A percentile compares a stretch with the other conserved stretches of the same genome.
phyloP scores from a whole-genome alignment of 2,888 invertebrate species.

The Sesia apiformis region DNA sequence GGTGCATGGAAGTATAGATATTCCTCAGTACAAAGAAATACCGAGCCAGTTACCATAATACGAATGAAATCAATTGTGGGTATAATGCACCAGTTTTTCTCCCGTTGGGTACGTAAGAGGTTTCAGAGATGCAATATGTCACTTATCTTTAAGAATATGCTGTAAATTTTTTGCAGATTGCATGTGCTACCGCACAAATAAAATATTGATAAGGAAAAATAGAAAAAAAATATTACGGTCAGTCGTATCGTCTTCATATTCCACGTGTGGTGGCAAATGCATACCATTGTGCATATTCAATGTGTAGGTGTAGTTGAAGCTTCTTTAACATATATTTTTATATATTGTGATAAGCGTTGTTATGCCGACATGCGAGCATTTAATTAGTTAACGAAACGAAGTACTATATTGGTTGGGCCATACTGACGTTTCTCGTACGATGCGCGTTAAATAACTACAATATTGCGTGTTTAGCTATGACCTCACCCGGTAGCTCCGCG shows the following conservation, averaged over 20 bases:
- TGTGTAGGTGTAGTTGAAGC: constrained; percentile 70
- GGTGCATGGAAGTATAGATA: constrained; percentile 25
- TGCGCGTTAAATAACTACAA: too few relatives aligned
- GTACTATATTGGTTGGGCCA: constrained; percentile 4
- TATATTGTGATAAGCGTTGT: constrained; percentile 73
- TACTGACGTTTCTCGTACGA: too few relatives aligned
- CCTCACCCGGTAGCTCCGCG: too few relatives aligned
- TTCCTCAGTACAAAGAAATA: constrained; percentile 58
- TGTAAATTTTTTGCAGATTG: constrained; percentile 63
- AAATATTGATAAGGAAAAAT: constrained; percentile 32
- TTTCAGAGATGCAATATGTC: constrained; percentile 50
- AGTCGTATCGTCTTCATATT: constrained; percentile 42
- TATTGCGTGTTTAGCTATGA: too few relatives aligned
- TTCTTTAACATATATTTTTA: constrained; percentile 73
- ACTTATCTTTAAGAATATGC: constrained; percentile 51
- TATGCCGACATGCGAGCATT: constrained; percentile 71
- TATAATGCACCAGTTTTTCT: constrained; percentile 36
- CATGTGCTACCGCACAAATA: constrained; percentile 71
- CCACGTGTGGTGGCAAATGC: constrained; percentile 69
- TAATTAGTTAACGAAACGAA: constrained; percentile 62
- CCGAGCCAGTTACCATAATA: constrained; percentile 63
- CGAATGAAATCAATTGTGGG: constrained; percentile 24
- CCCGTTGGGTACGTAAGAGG: constrained; percentile 30
- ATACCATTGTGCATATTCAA: constrained; percentile 64
- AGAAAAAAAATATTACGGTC: constrained; percentile 41